A percentile compares a stretch with the other conserved stretches of the same genome.
These are phyloP conservation scores for Lonchura striata DNA, from an alignment of 2,113 vertebrate genomes.

Conservation along the genomic window DNA sequence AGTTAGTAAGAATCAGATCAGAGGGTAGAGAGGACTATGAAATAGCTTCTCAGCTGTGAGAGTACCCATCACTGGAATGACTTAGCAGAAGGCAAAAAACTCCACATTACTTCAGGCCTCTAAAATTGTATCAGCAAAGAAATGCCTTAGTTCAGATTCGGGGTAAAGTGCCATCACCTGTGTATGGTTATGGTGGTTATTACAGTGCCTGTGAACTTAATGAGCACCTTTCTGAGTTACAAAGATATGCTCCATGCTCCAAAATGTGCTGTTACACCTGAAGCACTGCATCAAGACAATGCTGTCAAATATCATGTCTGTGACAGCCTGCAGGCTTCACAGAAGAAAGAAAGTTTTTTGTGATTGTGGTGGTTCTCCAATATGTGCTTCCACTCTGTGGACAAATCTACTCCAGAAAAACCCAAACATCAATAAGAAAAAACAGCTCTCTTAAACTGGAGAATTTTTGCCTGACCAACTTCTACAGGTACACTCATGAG, in stretches of 20 bases:
- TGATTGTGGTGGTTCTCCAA: neutral
- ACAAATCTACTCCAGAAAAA: neutral
- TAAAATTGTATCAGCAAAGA: neutral
- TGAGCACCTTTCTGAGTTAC: neutral
- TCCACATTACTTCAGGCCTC: neutral
- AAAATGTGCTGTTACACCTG: neutral
- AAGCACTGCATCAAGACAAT: neutral
- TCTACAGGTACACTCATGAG: neutral
- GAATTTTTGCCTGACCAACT: neutral
- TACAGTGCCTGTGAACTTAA: neutral
- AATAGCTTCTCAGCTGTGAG: neutral
- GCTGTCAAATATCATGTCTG: neutral
- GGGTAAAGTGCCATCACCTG: neutral
- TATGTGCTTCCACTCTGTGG: neutral
- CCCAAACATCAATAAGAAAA: neutral
- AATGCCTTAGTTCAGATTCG: neutral
- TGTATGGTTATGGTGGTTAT: neutral
- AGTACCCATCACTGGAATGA: neutral
- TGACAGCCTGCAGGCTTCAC: neutral
- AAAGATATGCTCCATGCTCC: neutral
- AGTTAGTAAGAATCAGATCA: neutral
- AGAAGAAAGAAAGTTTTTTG: neutral
- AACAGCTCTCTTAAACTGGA: neutral
- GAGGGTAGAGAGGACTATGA: neutral
- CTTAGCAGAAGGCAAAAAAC: neutral